phyloP scores from a whole-genome alignment of 2,113 vertebrate genomes.

The Pelvicachromis taeniatus region DNA sequence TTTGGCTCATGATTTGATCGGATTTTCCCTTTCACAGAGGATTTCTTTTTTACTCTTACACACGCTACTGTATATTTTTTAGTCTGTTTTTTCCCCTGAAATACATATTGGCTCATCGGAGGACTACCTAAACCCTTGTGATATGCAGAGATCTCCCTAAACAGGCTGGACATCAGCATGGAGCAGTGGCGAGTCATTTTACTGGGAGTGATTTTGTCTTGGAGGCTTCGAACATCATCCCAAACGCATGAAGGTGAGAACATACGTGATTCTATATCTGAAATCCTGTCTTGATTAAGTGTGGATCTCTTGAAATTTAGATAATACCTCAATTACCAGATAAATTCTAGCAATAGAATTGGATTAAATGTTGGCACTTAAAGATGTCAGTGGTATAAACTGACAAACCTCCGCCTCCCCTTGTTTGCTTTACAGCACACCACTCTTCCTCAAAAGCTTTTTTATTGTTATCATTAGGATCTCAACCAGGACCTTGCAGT shows the following conservation, averaged over 20 bases:
- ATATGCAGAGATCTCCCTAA: constrained; percentile 25
- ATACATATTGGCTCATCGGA: neutral
- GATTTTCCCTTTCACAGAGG: neutral
- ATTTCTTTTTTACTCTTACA: neutral
- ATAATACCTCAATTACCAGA: neutral
- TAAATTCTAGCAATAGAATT: neutral
- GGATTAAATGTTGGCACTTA: neutral
- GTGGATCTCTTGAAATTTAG: neutral
- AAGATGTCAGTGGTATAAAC: neutral
- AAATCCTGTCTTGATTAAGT: neutral
- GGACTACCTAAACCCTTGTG: neutral
- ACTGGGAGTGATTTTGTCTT: constrained; percentile 32
- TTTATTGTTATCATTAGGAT: neutral
- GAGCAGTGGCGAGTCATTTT: constrained; percentile 36
- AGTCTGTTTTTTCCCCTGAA: neutral
- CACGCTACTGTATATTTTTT: neutral
- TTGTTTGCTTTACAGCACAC: neutral
- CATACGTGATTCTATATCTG: neutral
- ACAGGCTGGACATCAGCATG: constrained; percentile 40
- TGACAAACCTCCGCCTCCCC: neutral
- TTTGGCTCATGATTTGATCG: neutral
- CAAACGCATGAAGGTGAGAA: constrained; percentile 70
- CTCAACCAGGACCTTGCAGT: constrained; percentile 9
- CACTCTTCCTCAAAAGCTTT: neutral
- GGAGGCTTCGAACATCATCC: constrained; percentile 12